Percentiles rank a stretch among this genome's conserved stretches.
phyloP scores from a whole-genome alignment of 2,113 vertebrate species.

The Myotis lucifugus region DNA sequence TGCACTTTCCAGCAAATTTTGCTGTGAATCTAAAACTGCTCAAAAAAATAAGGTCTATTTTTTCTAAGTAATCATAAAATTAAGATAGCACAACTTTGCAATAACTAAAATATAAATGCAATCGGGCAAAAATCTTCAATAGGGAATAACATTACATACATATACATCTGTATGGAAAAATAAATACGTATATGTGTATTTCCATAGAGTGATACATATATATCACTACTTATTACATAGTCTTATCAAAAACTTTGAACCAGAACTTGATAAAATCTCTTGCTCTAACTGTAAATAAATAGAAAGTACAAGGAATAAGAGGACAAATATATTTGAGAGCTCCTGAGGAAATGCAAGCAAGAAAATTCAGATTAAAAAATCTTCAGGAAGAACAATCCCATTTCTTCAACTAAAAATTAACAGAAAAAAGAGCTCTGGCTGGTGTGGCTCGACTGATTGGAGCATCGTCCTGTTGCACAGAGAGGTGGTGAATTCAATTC shows the following conservation, averaged over 20 bases:
- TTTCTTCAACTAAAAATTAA: not conserved
- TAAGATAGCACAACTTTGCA: not conserved
- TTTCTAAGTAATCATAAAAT: not conserved
- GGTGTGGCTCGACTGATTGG: not conserved
- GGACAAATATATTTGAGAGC: not conserved
- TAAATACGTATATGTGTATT: no score
- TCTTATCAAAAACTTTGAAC: not conserved
- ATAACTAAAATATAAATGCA: not conserved
- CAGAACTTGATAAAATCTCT: not conserved
- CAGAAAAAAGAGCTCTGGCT: not conserved
- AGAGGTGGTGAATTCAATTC: not conserved
- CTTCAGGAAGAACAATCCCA: not conserved
- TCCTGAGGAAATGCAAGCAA: not conserved
- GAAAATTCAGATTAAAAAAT: not conserved
- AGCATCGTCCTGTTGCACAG: not conserved
- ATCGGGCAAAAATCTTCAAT: not conserved
- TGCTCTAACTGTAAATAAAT: not conserved
- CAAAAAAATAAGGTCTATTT: not conserved
- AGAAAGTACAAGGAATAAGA: not conserved
- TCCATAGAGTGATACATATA: not conserved
- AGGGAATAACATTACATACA: not conserved
- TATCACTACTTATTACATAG: not conserved
- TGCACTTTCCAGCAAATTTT: not conserved
- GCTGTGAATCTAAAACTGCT: not conserved
- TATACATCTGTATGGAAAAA: not conserved